phyloP scores from a whole-genome alignment of 2,888 invertebrate genomes.

The Erpobdella octoculata region DNA sequence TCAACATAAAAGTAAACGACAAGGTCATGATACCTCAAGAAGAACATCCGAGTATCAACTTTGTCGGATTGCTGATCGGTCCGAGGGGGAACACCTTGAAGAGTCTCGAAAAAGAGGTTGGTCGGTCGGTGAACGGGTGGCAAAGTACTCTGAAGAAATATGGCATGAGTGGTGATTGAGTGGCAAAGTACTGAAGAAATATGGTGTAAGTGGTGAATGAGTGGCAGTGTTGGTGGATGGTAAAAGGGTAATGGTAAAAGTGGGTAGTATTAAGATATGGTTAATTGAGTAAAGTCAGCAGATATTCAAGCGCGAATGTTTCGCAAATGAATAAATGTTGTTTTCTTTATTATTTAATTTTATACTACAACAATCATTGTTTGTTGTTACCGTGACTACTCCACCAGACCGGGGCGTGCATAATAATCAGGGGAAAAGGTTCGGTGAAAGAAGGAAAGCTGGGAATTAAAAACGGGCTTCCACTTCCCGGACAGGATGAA shows the following conservation, averaged over 20 bases:
- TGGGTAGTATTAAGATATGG: background rate
- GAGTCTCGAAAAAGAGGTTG: constrained; percentile 57
- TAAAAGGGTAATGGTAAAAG: background rate
- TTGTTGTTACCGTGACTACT: background rate
- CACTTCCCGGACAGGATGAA: constrained; percentile 97
- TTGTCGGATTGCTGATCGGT: constrained; percentile 93
- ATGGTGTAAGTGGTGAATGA: no score
- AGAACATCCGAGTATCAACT: constrained; percentile 97
- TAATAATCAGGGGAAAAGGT: constrained; percentile 96
- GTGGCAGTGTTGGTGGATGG: background rate
- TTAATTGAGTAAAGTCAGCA: background rate
- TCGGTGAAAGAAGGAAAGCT: constrained; percentile 97
- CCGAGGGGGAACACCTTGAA: constrained; percentile 97
- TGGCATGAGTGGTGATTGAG: no score
- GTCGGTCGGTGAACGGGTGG: constrained; percentile 26
- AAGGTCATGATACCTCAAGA: constrained; percentile 99
- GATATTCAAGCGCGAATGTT: background rate
- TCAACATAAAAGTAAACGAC: constrained; percentile 89
- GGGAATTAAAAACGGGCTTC: constrained; percentile 91
- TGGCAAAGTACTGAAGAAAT: no score
- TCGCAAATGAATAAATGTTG: no score
- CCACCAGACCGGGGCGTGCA: constrained; percentile 61
- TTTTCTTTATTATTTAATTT: background rate
- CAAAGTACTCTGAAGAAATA: no score
- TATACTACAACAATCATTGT: background rate